Base-by-base conservation (phyloP, 2,888 invertebrate genomes). In the Strigamia transsilvanica region DNA sequence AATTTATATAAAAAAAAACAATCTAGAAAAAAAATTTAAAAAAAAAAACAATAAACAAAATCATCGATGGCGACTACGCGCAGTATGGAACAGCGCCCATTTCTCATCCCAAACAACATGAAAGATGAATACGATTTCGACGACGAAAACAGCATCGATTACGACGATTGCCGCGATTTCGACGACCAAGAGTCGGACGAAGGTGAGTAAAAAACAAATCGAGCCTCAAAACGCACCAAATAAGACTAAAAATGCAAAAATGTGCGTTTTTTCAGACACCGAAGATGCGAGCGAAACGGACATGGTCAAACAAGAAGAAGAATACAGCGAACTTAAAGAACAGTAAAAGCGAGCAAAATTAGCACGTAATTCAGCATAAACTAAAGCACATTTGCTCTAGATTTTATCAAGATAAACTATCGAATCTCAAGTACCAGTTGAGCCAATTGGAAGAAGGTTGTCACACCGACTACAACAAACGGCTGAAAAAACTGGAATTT, bases 241-340 rank as follows among this genome's bases (percentile, higher is more conserved):
- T 3, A 73, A 9, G 2, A 21, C 34, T 3, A 27, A 27, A 27
- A 27, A 27, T 2, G 2, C 15, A 56, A 56, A 61, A n/a, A 2
- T 13, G 0, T 2, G 4, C 18, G 38, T 80, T 80, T 5, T 84
- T 85, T 73, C 84, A 93, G 97, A 97, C 88, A 98, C 98, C 0
- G 98, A 97, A 89, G 98, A 98, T 90, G 97, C 97, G 0, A 97
- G 97, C 88, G 98, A 98, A 89, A 95, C 96, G n/a, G 97, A 97
- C 85, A 92, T 93, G 89, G 93, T 94, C 61, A 92, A 93, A 86
- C 92, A 92, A 85, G 93, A 94, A 87, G 93, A 93, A 85, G 88
- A 89, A 83, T 94, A 93, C 42, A 91, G 93, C 38, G 95, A 95
- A 89, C 93, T 95, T 83, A 95, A 95, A 88, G 95, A 96, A 89